These are phyloP conservation scores for Drosophila sulfurigaster DNA, from an alignment of 1,140 invertebrate species.

Conservation along the genomic window DNA sequence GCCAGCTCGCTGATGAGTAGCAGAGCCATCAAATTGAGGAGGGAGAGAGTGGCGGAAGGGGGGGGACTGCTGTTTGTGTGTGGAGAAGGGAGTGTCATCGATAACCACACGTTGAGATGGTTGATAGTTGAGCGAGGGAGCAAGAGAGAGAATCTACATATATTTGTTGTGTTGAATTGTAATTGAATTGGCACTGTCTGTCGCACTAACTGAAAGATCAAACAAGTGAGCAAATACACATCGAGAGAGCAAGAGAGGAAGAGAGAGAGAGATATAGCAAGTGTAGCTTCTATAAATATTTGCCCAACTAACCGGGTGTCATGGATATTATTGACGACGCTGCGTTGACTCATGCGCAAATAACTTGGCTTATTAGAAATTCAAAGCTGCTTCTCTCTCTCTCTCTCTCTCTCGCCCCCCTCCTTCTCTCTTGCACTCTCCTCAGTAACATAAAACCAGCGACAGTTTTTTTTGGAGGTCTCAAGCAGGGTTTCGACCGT, in stretches of 20 bases:
- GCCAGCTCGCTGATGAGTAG: constrained; percentile 27
- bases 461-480: constrained; percentile 26
- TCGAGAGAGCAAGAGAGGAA: background rate
- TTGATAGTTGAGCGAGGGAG: constrained; percentile 21
- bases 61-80: background rate
- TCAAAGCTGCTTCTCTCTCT: constrained; percentile 56
- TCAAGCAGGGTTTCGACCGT: background rate
- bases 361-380: constrained; percentile 81
- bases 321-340: constrained; percentile 74
- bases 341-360: constrained; percentile 78
- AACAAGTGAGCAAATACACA: constrained; percentile 49
- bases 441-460: constrained; percentile 70
- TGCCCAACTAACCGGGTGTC: constrained; percentile 77
- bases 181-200: constrained; percentile 48
- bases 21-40: background rate
- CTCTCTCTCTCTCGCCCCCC: background rate
- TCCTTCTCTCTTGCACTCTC: background rate
- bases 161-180: constrained; percentile 35
- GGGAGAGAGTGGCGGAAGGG: no score
- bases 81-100: constrained; percentile 26
- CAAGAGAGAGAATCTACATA: background rate
- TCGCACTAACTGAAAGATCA: constrained; percentile 63
- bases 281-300: constrained; percentile 73
- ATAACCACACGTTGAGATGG: constrained; percentile 23
- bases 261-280: constrained; percentile 32